These are phyloP conservation scores for Thaumetopoea pityocampa DNA, from an alignment of 1,140 invertebrate species.

Conservation along the genomic window DNA sequence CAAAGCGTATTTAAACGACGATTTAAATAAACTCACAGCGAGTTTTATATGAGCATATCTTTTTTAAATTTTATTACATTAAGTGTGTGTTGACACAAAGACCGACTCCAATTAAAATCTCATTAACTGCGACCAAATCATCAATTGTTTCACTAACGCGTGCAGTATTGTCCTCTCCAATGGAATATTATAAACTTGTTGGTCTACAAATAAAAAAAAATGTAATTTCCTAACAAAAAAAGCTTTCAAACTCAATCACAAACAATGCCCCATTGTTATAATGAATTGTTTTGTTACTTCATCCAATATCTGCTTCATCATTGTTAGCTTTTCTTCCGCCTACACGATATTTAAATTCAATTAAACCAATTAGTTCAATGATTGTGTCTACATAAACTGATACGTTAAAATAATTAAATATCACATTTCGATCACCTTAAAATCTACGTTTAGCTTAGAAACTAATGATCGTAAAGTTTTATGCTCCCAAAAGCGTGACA, in stretches of 20 bases:
- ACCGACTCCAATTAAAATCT: slow-evolving; percentile 10
- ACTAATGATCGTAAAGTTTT: slow-evolving; percentile 14
- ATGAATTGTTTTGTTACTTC: slow-evolving; percentile 50
- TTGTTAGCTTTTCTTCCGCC: slow-evolving; percentile 45
- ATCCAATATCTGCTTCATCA: slow-evolving; percentile 42
- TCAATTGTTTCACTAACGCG: slow-evolving; percentile 28
- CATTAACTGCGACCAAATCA: slow-evolving; percentile 26
- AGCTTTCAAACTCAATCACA: slow-evolving; percentile 38
- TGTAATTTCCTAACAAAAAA: slow-evolving; percentile 44
- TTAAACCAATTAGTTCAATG: slow-evolving; percentile 27
- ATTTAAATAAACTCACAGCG: too few species aligned
- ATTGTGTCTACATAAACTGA: slow-evolving; percentile 15
- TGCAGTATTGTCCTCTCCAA: slow-evolving; percentile 38
- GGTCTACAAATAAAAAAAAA: slow-evolving; percentile 37
- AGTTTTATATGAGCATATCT: too few species aligned
- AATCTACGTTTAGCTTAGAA: slow-evolving; percentile 1
- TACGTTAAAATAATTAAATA: slow-evolving; percentile 2
- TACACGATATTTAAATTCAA: slow-evolving; percentile 36
- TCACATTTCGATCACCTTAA: background rate
- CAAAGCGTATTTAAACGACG: too few species aligned
- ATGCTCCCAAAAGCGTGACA: slow-evolving; percentile 7
- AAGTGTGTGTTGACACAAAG: slow-evolving; percentile 30
- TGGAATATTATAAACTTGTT: slow-evolving; percentile 30
- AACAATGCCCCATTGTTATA: slow-evolving; percentile 63
- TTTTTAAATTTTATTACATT: too few species aligned